Evolutionary conservation across 2,888 invertebrate genomes (phyloP).

Genomic region (Trachelus stipa): DNA sequence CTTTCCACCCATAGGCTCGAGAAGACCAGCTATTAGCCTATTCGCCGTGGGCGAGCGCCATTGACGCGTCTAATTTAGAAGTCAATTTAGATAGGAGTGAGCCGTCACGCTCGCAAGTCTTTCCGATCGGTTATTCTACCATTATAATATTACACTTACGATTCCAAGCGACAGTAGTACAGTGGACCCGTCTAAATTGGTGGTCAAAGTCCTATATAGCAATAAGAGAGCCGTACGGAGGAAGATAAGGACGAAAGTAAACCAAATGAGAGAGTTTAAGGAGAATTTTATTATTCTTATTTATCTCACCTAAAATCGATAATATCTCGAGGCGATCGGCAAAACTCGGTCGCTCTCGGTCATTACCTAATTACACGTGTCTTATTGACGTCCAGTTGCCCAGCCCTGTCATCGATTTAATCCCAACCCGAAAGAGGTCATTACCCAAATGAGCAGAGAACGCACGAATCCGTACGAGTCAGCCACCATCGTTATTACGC

Average conservation of each 20-base stretch:
- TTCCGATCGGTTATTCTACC: too few relatives aligned
- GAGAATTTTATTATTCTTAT: too few relatives aligned
- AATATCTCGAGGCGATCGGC: too few relatives aligned
- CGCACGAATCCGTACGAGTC: background rate
- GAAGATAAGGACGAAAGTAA: too few relatives aligned
- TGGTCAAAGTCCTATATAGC: too few relatives aligned
- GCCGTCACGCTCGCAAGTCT: background rate
- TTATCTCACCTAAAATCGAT: too few relatives aligned
- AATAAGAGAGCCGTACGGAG: too few relatives aligned
- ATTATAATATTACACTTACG: too few relatives aligned
- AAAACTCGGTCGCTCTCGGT: background rate
- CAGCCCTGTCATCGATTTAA: slow-evolving; percentile 23
- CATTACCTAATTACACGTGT: background rate
- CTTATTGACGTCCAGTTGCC: background rate
- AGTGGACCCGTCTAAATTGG: too few relatives aligned
- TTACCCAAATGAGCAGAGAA: slow-evolving; percentile 24
- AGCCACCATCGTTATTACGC: background rate
- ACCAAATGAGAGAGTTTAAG: too few relatives aligned
- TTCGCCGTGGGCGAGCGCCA: slow-evolving; percentile 27
- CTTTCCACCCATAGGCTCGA: slow-evolving; percentile 9
- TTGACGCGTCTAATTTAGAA: slow-evolving; percentile 48
- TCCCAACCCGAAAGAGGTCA: slow-evolving; percentile 21
- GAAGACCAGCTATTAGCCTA: slow-evolving; percentile 7
- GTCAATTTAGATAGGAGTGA: slow-evolving; percentile 6
- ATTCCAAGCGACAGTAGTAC: too few relatives aligned